Evolutionary conservation across 2,113 vertebrate genomes (phyloP), one percentile per base, ranked within the genome.

Genomic region (Lepus europaeus): DNA sequence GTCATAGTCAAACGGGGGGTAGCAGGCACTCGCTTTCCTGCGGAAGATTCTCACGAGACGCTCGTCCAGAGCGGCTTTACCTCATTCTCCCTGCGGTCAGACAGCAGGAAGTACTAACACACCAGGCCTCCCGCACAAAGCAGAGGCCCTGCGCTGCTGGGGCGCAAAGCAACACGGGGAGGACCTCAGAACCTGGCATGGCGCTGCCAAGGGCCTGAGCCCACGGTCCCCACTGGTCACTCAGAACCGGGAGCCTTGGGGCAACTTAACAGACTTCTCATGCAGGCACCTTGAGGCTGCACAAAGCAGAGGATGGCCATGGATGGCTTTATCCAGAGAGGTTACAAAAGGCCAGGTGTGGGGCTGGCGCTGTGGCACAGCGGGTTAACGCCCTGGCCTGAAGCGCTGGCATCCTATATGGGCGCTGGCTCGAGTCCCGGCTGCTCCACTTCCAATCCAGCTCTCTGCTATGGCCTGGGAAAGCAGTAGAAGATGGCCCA

Each of bases 41-140:
- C 51, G 70, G 90, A 76, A 93, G 85, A 69, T n/a, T 88, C 92
- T 95, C 79, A 51, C 84, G 88, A 95, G 90, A 90, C 59, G 68
- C 59, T 90, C 53, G 23, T 9, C 14, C 78, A 86, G 49, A 88
- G 51, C 10, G 51, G 82, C 45, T 45, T 78, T 19, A 85, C 53
- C 81, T 81, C 59, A 23, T 86, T 80, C 84, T 83, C 87, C 81
- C 66, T 39, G 8, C 1, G n/a, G 72, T 61, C 16, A 6, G 33
- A 56, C 1, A 76, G 80, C 20, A 70, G 91, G 74, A 70, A 68
- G 90, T 5, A 10, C 49, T 45, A 56, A 78, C 33, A 78, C 2
- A n/a, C 88, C 45, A 59, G 70, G 17, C 49, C 56, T 83, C 79
- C 64, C 90, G 31, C 11, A 69, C 11, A 82, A 87, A 83, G 80